Evolutionary conservation across 2,888 invertebrate species (phyloP), one percentile per base, ranked within the genome.

Genomic region (Antitype chi): DNA sequence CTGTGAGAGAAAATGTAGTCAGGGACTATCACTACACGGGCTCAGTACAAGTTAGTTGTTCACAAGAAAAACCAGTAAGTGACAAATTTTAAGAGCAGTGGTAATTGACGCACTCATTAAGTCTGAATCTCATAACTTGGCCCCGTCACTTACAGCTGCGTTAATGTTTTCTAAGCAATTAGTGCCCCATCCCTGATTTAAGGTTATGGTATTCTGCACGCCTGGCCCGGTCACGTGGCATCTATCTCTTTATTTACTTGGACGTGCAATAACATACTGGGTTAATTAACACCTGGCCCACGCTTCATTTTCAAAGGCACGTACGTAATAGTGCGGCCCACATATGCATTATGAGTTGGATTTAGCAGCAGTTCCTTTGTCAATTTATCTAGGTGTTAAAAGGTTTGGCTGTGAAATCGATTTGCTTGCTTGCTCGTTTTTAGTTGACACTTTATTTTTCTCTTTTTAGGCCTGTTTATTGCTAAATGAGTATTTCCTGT

Each of bases 141-240:
- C 75, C 88, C 89, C 53, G 0, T 38, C 60, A 66, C 76, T 84
- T 88, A 89, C 88, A 90, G 87, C 90, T 91, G 91, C 88, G 94
- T 92, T 94, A 95, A 95, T 95, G 95, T 95, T 94, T 95, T 95
- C 94, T 93, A 90, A 94, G 94, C 96, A 96, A 96, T 96, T 96
- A 96, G 95, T 93, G 92, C 94, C 92, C 93, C 93, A 93, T 95
- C 92, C 92, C 92, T 96, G 96, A 95, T 96, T 95, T 95, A 95
- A 94, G 95, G 95, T 95, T 95, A 95, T 95, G 92, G 93, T 90
- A 81, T 88, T 90, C 85, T 90, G 90, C 92, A 92, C 93, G 93
- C 93, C 91, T 90, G 93, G 85, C 84, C 91, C 90, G 94, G 95
- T 95, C 96, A 95, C 96, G 96, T 95, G 95, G 93, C 93, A 87